Evolutionary conservation across 2,888 invertebrate genomes (phyloP).

Genomic region (Drosophila rubida): DNA sequence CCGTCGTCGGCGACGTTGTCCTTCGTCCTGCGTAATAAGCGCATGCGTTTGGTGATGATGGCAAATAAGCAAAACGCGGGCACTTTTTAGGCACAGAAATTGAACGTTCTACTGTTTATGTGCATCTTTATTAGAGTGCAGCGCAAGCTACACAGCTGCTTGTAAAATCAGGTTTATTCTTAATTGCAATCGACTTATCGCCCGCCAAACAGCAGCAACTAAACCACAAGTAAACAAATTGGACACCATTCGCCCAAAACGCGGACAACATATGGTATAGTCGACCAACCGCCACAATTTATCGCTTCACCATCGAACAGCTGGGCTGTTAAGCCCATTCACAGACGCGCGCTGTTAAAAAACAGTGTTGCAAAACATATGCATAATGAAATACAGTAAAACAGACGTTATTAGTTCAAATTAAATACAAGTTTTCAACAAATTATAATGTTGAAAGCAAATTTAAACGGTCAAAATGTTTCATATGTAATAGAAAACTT

Average conservation of each 20-base stretch:
- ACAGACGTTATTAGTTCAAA: slow-evolving; percentile 33
- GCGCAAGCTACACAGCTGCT: neutral
- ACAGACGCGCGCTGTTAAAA: neutral
- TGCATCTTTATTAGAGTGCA: neutral
- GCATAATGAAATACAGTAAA: neutral
- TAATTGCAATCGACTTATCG: slow-evolving; percentile 6
- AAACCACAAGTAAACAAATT: slow-evolving; percentile 37
- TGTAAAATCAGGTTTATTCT: neutral
- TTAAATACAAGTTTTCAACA: neutral
- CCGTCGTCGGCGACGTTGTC: slow-evolving; percentile 13
- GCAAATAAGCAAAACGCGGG: slow-evolving; percentile 20
- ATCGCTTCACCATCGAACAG: slow-evolving; percentile 24
- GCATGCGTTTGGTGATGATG: slow-evolving; percentile 40
- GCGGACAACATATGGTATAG: slow-evolving; percentile 1
- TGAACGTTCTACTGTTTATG: neutral
- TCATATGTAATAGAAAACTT: neutral
- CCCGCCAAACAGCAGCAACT: slow-evolving; percentile 45
- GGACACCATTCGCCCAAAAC: slow-evolving; percentile 13
- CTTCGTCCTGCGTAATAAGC: slow-evolving; percentile 46
- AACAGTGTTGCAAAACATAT: slow-evolving; percentile 23
- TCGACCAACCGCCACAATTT: slow-evolving; percentile 22
- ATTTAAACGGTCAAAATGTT: neutral
- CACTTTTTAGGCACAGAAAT: slow-evolving; percentile 5
- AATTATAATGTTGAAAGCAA: neutral
- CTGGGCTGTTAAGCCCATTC: slow-evolving; percentile 29